These are phyloP conservation scores for Rousettus leschenaultii DNA, from an alignment of 2,113 vertebrate species.

Conservation along the genomic window DNA sequence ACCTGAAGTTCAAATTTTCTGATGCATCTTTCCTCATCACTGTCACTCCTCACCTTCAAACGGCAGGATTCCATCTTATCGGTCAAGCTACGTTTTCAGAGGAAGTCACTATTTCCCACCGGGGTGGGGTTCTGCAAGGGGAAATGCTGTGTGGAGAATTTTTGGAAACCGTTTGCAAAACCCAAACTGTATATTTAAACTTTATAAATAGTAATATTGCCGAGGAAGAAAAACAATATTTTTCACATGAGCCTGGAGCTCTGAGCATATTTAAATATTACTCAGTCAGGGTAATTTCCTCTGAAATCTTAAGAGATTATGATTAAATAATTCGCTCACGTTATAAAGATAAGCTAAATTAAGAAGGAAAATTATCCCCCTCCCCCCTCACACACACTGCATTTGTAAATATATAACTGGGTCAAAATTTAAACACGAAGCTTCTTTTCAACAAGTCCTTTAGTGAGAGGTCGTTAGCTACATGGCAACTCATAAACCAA, in stretches of 20 bases:
- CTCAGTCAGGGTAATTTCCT: background rate
- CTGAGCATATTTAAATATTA: slow-evolving; percentile 5
- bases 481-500: background rate
- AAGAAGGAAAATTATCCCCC: background rate
- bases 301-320: slow-evolving; percentile 31
- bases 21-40: background rate
- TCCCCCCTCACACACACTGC: background rate
- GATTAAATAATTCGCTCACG: slow-evolving; percentile 29
- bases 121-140: background rate
- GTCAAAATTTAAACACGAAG: slow-evolving; percentile 3
- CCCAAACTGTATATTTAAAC: background rate
- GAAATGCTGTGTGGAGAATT: background rate
- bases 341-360: background rate
- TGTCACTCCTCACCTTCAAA: background rate
- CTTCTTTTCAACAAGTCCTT: background rate
- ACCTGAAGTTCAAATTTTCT: background rate
- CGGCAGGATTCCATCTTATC: background rate
- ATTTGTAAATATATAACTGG: background rate
- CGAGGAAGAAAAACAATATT: background rate
- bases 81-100: background rate
- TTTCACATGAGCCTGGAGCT: background rate
- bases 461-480: background rate
- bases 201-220: background rate
- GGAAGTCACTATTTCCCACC: background rate
- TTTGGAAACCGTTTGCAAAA: background rate